phyloP scores from a whole-genome alignment of 2,797 vertebrate genomes.

The Cynopterus sphinx region DNA sequence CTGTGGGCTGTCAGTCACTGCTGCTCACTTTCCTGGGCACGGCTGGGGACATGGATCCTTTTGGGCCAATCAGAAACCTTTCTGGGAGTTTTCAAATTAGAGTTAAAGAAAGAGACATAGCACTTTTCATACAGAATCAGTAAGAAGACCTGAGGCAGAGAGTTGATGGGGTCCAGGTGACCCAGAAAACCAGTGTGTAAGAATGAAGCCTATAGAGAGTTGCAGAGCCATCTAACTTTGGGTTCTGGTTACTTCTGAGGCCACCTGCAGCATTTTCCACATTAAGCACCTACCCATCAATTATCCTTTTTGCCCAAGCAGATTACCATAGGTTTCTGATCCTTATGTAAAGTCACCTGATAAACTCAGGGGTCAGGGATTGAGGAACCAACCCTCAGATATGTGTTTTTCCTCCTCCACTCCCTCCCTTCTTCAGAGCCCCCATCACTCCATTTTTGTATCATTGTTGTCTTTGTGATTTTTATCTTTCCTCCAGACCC shows the following conservation, averaged over 20 bases:
- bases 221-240: not conserved
- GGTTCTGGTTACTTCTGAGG: not conserved
- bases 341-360: not conserved
- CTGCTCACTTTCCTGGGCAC: not conserved
- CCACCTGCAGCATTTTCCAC: not conserved
- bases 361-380: not conserved
- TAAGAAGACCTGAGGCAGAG: not conserved
- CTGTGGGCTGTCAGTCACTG: not conserved
- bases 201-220: not conserved
- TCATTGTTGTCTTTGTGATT: not conserved
- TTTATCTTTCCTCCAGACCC: not conserved
- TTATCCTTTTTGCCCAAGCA: not conserved
- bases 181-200: not conserved
- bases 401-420: not conserved
- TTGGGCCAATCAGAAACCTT: not conserved
- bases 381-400: not conserved
- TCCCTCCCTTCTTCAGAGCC: not conserved
- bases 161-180: not conserved
- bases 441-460: not conserved
- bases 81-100: not conserved
- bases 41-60: not conserved
- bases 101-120: not conserved
- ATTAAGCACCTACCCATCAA: not conserved
- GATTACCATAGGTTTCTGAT: not conserved
- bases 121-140: not conserved